A percentile compares a stretch with the other conserved stretches of the same genome.
These are phyloP conservation scores for Trogon melanurus DNA, from an alignment of 2,113 vertebrate species.

Conservation along the genomic window DNA sequence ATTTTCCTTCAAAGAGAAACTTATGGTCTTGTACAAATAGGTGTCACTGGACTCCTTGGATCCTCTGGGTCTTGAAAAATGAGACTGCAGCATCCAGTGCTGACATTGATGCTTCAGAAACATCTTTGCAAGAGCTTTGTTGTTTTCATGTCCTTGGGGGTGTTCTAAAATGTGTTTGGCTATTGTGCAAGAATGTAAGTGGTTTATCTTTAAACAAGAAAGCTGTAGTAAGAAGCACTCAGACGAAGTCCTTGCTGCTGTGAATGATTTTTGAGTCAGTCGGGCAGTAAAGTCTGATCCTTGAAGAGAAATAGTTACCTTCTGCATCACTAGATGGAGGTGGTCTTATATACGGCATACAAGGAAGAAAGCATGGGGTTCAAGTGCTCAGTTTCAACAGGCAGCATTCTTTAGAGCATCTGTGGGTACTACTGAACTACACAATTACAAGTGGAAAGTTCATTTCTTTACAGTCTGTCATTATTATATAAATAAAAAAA, in stretches of 20 bases:
- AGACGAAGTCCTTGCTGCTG: not conserved
- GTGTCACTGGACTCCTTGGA: not conserved
- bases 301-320: not conserved
- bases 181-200: not conserved
- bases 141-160: not conserved
- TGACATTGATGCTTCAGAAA: not conserved
- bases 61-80: not conserved
- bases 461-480: not conserved
- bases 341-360: rapidly evolving
- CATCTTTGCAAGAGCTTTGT: not conserved
- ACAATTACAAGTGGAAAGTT: not conserved
- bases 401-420: not conserved
- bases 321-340: not conserved
- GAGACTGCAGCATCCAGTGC: not conserved
- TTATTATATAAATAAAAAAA: not conserved
- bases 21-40: not conserved
- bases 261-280: not conserved
- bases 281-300: not conserved
- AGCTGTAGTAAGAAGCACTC: not conserved
- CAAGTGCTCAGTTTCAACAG: not conserved
- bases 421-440: not conserved
- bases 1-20: not conserved
- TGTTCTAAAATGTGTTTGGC: not conserved
- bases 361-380: not conserved
- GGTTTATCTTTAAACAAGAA: not conserved